Evolutionary conservation across 1,140 invertebrate species (phyloP).

Genomic region (Bombus consobrinus): DNA sequence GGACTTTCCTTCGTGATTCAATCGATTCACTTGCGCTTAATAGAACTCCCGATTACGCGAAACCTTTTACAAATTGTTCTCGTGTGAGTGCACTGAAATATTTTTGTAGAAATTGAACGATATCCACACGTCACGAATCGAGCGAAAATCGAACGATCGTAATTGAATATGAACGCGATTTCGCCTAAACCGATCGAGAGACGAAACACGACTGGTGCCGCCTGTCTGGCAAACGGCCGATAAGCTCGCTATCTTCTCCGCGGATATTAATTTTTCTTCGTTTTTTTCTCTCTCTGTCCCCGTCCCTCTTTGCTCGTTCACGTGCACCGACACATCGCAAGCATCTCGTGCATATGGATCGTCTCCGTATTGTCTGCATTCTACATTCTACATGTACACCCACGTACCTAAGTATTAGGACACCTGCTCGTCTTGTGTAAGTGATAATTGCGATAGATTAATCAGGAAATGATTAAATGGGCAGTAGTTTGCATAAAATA

Average conservation of each 20-base stretch:
- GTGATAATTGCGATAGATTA: background rate
- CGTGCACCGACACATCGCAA: conserved; percentile 1
- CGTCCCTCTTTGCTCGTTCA: background rate
- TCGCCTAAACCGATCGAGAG: conserved; percentile 21
- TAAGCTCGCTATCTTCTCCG: conserved; percentile 65
- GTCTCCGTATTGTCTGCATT: background rate
- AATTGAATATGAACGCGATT: background rate
- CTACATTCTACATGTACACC: background rate
- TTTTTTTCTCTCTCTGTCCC: background rate
- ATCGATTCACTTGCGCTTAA: background rate
- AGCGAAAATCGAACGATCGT: background rate
- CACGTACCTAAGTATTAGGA: background rate
- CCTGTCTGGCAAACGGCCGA: conserved; percentile 43
- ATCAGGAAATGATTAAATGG: background rate
- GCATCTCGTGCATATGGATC: conserved; percentile 18
- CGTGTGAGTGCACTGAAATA: background rate
- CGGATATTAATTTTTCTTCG: conserved; percentile 67
- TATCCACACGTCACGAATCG: too few species aligned
- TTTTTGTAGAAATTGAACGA: background rate
- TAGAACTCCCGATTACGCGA: too few species aligned
- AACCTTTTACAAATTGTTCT: background rate
- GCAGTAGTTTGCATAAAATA: background rate
- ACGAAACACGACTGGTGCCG: conserved; percentile 57
- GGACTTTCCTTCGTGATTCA: background rate
- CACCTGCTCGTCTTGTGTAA: background rate